Base-by-base conservation (phyloP, 2,888 invertebrate species). In the Limnephilus lunatus region DNA sequence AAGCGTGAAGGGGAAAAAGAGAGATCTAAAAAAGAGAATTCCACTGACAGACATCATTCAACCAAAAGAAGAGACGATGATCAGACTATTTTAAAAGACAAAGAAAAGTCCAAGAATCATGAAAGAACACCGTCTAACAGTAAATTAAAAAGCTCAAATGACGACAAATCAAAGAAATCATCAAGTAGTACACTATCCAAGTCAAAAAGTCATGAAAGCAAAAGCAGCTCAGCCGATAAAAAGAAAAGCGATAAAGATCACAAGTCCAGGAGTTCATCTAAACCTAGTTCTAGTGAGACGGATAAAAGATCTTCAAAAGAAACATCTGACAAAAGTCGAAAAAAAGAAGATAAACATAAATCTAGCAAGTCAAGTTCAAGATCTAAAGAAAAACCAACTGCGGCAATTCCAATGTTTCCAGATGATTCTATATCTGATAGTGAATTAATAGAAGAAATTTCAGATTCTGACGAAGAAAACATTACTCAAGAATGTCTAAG, bases 401-500 rank as follows among this genome's bases (percentile, higher is more conserved):
- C 82, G 5, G 19, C 31, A 31, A 86, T 81, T 89, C 44, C 83
- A 88, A 25, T 19, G 11, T 35, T 14, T 80, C n/a, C 83, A 68
- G 92, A 91, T 35, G 93, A 91, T 68, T 93, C 90, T 92, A 82
- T 87, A 32, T 90, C 92, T 39, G 94, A 94, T 92, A 94, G 94
- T 92, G 95, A 95, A 80, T 94, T 95, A 53, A 94, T 95, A 94
- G 95, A 96, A 90, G 94, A 94, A 92, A 94, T 95, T 81, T 96
- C 96, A 91, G 97, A 97, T 94, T 96, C 96, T 44, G 97, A 97
- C 94, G 97, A 97, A 94, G 97, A 97, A 93, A 97, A 97, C 94
- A 97, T 98, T 92, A 97, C 97, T 94, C 97, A 98, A 94, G 98
- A 99, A 95, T 99, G 99, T 95, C 97, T 98, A 94, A 97, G 97